phyloP scores from a whole-genome alignment of 2,113 vertebrate genomes.

The Peromyscus californicus region DNA sequence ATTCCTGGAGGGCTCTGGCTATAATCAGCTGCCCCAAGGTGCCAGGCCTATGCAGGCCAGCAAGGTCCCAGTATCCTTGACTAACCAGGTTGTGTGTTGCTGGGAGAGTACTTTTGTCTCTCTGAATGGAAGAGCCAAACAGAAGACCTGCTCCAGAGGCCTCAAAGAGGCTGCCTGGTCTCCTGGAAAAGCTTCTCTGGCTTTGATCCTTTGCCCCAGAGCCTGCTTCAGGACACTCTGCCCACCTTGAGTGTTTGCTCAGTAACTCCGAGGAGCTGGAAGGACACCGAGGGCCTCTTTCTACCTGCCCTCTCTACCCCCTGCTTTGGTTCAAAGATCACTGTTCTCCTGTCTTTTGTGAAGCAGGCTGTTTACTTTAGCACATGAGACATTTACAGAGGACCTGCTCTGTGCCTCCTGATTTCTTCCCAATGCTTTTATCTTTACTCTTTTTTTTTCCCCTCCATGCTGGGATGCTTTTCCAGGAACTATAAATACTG shows the following conservation, averaged over 20 bases:
- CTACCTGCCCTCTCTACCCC: neutral
- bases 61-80: neutral
- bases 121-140: neutral
- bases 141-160: neutral
- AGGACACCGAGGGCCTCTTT: constrained; percentile 75
- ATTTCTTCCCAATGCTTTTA: constrained; percentile 74
- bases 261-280: neutral
- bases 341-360: constrained; percentile 4
- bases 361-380: constrained; percentile 43
- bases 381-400: constrained; percentile 42
- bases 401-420: neutral
- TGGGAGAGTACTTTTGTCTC: neutral
- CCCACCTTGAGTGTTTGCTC: neutral
- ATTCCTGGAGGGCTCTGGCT: neutral
- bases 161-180: neutral
- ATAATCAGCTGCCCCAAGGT: neutral
- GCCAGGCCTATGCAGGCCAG: neutral
- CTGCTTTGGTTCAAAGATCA: neutral
- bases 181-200: neutral
- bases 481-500: constrained; percentile 71
- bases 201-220: neutral
- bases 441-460: constrained; percentile 74
- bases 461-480: constrained; percentile 68
- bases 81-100: neutral
- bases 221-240: neutral